Conservation (phyloP, 1,140 invertebrate species). For the Calycopis cecrops region DNA sequence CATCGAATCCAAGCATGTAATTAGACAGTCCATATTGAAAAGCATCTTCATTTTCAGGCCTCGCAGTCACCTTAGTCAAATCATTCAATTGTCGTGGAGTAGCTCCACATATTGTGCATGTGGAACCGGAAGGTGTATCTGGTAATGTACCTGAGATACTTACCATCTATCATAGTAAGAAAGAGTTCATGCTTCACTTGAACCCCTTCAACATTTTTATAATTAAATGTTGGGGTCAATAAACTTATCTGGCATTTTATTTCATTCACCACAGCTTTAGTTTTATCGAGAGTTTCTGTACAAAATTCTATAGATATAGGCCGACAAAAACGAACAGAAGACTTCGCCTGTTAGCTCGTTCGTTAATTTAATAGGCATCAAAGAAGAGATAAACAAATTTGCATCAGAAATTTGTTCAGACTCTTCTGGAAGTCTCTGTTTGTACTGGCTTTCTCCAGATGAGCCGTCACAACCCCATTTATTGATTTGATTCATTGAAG, state of each 20-base stretch:
- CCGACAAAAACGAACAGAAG: constrained; percentile 9
- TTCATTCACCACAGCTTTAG: no score
- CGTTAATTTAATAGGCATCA: constrained; percentile 12
- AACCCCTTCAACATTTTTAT: constrained; percentile 14
- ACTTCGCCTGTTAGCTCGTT: background rate
- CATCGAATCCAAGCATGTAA: no score
- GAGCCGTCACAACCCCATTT: constrained; percentile 13
- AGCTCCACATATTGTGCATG: constrained; percentile 21
- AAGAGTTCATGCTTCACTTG: constrained; percentile 24
- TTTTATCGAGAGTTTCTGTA: constrained; percentile 17
- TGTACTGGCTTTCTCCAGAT: constrained; percentile 16
- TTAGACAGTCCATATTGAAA: constrained; percentile 5
- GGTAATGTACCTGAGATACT: constrained; percentile 18
- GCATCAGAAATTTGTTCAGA: constrained; percentile 16
- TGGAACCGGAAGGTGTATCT: constrained; percentile 20
- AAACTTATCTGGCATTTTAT: no score
- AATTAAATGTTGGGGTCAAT: no score
- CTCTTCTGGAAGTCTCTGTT: constrained; percentile 11
- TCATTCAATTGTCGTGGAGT: constrained; percentile 17
- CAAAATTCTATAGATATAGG: constrained; percentile 17
- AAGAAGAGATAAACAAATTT: constrained; percentile 14
- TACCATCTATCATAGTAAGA: constrained; percentile 25
- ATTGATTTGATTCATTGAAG: constrained; percentile 10
- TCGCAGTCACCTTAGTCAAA: background rate
- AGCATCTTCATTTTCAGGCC: constrained; percentile 7